phyloP scores from a whole-genome alignment of 1,140 invertebrate genomes.

The Penaeus chinensis region DNA sequence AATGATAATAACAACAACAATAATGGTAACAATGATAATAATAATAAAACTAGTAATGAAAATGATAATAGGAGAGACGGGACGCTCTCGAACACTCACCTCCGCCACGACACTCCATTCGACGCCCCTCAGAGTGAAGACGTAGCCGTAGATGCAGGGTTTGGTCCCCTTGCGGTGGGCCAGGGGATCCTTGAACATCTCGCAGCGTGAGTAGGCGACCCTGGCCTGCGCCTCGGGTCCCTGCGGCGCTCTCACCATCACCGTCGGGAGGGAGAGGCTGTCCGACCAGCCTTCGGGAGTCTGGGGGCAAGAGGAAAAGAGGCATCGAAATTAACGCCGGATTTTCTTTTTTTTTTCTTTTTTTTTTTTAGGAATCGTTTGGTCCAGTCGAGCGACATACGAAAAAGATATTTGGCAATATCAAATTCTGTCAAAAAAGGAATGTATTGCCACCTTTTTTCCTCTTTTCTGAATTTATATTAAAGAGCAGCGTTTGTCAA shows the following conservation, averaged over 20 bases:
- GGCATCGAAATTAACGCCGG: accelerated
- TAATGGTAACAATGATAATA: too few relatives aligned
- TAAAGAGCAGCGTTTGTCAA: too few relatives aligned
- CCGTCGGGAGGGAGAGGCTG: constrained; percentile 38
- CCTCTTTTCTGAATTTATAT: too few relatives aligned
- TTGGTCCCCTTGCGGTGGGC: constrained; percentile 64
- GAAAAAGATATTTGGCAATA: too few relatives aligned
- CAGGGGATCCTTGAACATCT: constrained; percentile 65
- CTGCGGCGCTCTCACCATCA: not conserved
- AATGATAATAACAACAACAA: too few relatives aligned
- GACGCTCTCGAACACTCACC: constrained; percentile 52
- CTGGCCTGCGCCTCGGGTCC: not conserved
- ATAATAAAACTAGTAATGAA: too few relatives aligned
- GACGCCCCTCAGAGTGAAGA: constrained; percentile 64
- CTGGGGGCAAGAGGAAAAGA: not conserved
- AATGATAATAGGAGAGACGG: too few relatives aligned
- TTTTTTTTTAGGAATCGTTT: too few relatives aligned
- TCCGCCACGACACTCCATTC: constrained; percentile 67
- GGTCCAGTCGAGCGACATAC: too few relatives aligned
- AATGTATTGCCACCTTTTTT: too few relatives aligned
- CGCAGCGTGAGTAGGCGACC: constrained; percentile 62
- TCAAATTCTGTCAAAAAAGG: too few relatives aligned
- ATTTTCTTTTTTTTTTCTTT: too few relatives aligned
- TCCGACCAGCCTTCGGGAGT: constrained; percentile 56
- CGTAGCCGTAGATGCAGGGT: constrained; percentile 66